Evolutionary conservation across 1,140 invertebrate species (phyloP), one percentile per base, ranked within the genome.

Genomic region (Chelonus insularis): DNA sequence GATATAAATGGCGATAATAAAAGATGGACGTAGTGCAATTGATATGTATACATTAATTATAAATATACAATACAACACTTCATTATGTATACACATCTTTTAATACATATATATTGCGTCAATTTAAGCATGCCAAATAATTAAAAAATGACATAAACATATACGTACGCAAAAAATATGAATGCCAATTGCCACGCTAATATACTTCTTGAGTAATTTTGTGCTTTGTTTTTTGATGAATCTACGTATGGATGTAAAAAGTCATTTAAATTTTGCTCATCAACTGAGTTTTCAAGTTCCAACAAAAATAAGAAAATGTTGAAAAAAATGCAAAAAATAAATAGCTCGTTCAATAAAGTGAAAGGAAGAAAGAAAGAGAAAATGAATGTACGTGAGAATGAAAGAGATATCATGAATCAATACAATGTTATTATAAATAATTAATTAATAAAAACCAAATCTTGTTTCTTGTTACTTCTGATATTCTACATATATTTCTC

Each of bases 371-470:
- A 57, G 55, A 60, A 51, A 23, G 55, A 29, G 50, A 4, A 57
- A 61, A 23, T 23, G 57, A 62, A 50, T 41, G 60, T 29, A 32
- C 32, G 45, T 48, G 45, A 36, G 36, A n/a, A 61, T 63, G 52
- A 57, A 43, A 64, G 55, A 60, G 48, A 62, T n/a, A n/a, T 47
- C 67, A 60, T 57, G 65, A 69, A 67, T 60, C 66, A 65, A 71
- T 67, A 70, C 64, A 71, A 76, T 75, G 74, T 76, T 75, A 76
- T 75, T 74, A 76, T 76, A 75, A 76, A 76, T 62, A 58, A 76
- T 72, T 72, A 75, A 73, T 75, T 74, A 76, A 75, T 75, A 75
- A 76, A 76, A 61, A 63, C 74, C 68, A 54, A 74, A 76, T 74
- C 70, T 76, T 74, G 72, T 76, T 73, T 74, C 69, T 76, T 76